A percentile compares a stretch with the other conserved stretches of the same genome.
Evolutionary conservation across 1,140 invertebrate genomes (phyloP).

Genomic region (Venturia canescens): DNA sequence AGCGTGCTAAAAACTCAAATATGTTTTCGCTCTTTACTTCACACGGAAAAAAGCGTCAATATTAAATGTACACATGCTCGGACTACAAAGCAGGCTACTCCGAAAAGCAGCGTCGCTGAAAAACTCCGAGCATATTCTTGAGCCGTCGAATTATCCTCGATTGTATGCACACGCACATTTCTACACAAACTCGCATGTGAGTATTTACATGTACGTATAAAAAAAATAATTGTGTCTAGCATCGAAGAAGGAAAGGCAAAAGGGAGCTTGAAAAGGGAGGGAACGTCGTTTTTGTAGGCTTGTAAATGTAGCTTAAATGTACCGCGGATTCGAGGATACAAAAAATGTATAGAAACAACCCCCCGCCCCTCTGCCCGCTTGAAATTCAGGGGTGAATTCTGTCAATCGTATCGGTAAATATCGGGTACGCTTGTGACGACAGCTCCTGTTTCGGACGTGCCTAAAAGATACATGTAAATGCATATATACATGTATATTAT

Average conservation of each 20-base stretch:
- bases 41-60: slow-evolving; percentile 29
- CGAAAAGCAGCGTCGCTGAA: neutral
- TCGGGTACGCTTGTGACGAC: slow-evolving; percentile 22
- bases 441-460: slow-evolving; percentile 36
- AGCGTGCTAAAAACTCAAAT: neutral
- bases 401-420: slow-evolving; percentile 44
- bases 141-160: slow-evolving; percentile 1
- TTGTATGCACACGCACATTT: neutral
- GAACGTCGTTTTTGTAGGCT: neutral
- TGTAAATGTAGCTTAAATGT: slow-evolving; percentile 6
- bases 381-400: slow-evolving; percentile 33
- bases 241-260: neutral
- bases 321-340: slow-evolving; percentile 19
- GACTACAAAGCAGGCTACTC: neutral
- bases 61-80: slow-evolving; percentile 32
- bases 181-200: too few species aligned
- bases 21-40: slow-evolving; percentile 1
- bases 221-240: neutral
- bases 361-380: neutral
- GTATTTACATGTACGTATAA: neutral
- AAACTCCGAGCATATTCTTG: neutral
- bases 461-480: slow-evolving; percentile 16
- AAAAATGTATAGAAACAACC: slow-evolving; percentile 1
- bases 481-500: neutral
- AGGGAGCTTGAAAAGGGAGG: neutral